Conservation (phyloP, 2,113 vertebrate genomes). For the Tyrannus savana region DNA sequence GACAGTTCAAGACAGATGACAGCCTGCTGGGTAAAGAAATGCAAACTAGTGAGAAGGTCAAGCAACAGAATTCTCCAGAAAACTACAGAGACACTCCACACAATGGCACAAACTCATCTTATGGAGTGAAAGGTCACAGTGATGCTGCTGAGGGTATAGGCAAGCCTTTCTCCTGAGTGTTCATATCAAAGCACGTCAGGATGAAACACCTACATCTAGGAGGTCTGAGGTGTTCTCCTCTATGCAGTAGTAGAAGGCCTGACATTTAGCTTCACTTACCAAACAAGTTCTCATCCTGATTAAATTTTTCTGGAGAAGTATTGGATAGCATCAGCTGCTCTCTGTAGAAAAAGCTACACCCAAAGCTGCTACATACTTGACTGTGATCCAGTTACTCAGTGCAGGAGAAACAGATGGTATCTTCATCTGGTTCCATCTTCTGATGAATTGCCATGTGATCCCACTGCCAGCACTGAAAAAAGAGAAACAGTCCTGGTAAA, state of each 20-base stretch:
- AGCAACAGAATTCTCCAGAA: background rate
- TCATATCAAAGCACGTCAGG: background rate
- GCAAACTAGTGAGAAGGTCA: background rate
- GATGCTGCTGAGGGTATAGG: background rate
- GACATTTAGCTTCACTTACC: background rate
- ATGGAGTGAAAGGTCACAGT: background rate
- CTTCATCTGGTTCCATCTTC: conserved; percentile 36
- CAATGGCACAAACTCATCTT: background rate
- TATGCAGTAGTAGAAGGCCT: background rate
- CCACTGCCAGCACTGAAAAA: background rate
- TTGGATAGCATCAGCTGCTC: background rate
- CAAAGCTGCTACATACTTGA: conserved; percentile 31
- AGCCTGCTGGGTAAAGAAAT: background rate
- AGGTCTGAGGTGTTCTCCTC: background rate
- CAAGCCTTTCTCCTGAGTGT: background rate
- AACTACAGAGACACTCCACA: background rate
- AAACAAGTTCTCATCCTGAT: background rate
- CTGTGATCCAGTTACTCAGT: conserved; percentile 37
- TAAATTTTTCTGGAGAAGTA: conserved; percentile 2
- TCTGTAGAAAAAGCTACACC: background rate
- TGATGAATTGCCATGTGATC: conserved; percentile 1
- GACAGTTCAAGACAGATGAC: background rate
- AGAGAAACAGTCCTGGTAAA: background rate
- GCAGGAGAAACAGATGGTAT: conserved; percentile 54
- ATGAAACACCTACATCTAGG: background rate